phyloP scores from a whole-genome alignment of 2,888 invertebrate species.

The Icerya purchasi region DNA sequence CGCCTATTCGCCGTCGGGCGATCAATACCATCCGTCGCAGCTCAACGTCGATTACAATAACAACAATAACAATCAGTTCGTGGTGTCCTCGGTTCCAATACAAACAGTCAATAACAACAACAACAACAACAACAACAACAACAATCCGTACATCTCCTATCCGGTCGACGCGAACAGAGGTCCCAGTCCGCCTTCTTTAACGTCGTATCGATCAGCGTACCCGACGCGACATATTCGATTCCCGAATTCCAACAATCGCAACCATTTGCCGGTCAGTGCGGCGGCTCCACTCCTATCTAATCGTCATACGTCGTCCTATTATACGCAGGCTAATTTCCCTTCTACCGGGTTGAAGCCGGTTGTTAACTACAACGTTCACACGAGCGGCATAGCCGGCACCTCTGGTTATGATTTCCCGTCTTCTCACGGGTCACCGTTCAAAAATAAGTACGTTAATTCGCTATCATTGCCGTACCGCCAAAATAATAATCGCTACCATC shows the following conservation, averaged over 20 bases:
- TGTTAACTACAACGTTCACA: constrained; percentile 8
- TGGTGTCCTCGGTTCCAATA: too few relatives aligned
- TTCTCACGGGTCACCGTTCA: neutral
- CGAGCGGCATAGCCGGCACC: too few relatives aligned
- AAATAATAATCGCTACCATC: too few relatives aligned
- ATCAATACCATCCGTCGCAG: neutral
- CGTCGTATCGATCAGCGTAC: neutral
- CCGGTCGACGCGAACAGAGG: neutral
- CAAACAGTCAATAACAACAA: too few relatives aligned
- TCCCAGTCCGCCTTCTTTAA: neutral
- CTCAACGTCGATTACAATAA: too few relatives aligned
- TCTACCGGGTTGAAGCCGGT: constrained; percentile 16
- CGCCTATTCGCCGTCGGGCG: neutral
- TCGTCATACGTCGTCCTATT: constrained; percentile 4
- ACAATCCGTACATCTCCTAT: neutral
- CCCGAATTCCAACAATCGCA: neutral
- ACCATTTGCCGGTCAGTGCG: neutral
- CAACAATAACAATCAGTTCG: too few relatives aligned
- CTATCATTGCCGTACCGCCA: neutral
- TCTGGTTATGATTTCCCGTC: too few relatives aligned
- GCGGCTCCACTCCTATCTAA: neutral
- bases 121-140: too few relatives aligned
- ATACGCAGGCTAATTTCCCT: constrained; percentile 13
- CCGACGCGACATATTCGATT: neutral
- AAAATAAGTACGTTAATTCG: neutral